A percentile compares a stretch with the other conserved stretches of the same genome.
Conservation (phyloP, 2,113 vertebrate species). For the Oncorhynchus gorbuscha region DNA sequence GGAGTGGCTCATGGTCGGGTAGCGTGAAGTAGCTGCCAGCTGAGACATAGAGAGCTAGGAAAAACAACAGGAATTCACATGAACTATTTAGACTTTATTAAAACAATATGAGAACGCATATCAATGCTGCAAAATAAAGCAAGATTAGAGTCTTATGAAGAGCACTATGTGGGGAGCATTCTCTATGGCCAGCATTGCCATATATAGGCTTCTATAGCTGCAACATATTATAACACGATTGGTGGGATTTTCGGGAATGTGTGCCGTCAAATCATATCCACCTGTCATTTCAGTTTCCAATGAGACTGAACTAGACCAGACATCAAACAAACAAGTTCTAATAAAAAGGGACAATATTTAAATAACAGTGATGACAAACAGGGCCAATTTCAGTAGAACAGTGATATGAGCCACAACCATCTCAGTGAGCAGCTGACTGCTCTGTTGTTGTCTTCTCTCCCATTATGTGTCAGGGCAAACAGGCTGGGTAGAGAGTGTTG, state of each 20-base stretch:
- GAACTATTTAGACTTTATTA: slow-evolving; percentile 18
- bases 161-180: too few relatives aligned
- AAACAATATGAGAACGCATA: slow-evolving; percentile 7
- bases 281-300: too few relatives aligned
- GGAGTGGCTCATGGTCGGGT: slow-evolving; percentile 61
- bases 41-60: slow-evolving; percentile 86
- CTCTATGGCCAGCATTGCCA: too few relatives aligned
- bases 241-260: slow-evolving; percentile 49
- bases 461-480: slow-evolving; percentile 38
- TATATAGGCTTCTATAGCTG: too few relatives aligned
- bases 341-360: too few relatives aligned
- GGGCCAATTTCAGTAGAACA: neutral
- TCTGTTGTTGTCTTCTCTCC: slow-evolving; percentile 2
- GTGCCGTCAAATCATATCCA: slow-evolving; percentile 19
- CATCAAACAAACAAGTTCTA: too few relatives aligned
- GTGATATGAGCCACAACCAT: neutral
- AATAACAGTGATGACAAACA: too few relatives aligned
- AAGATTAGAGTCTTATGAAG: too few relatives aligned
- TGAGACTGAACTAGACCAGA: too few relatives aligned
- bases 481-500: slow-evolving; percentile 44
- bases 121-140: too few relatives aligned
- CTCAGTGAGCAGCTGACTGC: too few relatives aligned
- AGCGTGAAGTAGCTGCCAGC: slow-evolving; percentile 72
- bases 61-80: slow-evolving; percentile 38
- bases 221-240: too few relatives aligned